A percentile compares a stretch with the other conserved stretches of the same genome.
Evolutionary conservation across 2,888 invertebrate species (phyloP).

Genomic region (Flexamia atlantica): DNA sequence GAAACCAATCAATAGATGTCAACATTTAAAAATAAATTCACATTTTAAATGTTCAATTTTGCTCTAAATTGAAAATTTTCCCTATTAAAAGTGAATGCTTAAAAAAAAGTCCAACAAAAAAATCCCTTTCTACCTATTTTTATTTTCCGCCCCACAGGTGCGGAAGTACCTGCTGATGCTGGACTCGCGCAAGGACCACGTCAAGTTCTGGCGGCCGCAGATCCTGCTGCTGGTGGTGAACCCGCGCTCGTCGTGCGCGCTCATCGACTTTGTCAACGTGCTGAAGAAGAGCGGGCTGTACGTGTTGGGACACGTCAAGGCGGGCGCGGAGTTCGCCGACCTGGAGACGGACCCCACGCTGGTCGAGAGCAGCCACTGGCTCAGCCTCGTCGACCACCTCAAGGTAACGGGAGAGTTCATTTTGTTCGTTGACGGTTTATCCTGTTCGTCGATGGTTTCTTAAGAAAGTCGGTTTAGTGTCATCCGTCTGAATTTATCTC

Average conservation of each 20-base stretch:
- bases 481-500: too few relatives aligned
- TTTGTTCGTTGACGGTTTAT: constrained; percentile 61
- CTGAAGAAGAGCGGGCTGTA: constrained; percentile 96
- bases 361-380: constrained; percentile 92
- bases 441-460: too few relatives aligned
- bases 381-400: constrained; percentile 95
- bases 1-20: too few relatives aligned
- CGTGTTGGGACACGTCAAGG: constrained; percentile 91
- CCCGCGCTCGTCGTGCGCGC: constrained; percentile 92
- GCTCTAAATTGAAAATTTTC: too few relatives aligned
- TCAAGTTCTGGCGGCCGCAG: constrained; percentile 99
- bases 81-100: too few relatives aligned
- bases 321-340: constrained; percentile 77
- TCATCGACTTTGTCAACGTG: constrained; percentile 98
- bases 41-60: too few relatives aligned
- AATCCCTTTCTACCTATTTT: too few relatives aligned
- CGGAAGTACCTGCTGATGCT: constrained; percentile 97
- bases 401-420: constrained; percentile 78
- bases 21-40: too few relatives aligned
- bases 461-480: too few relatives aligned
- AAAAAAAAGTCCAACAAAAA: too few relatives aligned
- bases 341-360: constrained; percentile 83
- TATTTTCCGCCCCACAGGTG: too few relatives aligned
- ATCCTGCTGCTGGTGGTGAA: constrained; percentile 95
- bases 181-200: constrained; percentile 98